Evolutionary conservation across 1,140 invertebrate genomes (phyloP).

Genomic region (Vanessa tameamea): DNA sequence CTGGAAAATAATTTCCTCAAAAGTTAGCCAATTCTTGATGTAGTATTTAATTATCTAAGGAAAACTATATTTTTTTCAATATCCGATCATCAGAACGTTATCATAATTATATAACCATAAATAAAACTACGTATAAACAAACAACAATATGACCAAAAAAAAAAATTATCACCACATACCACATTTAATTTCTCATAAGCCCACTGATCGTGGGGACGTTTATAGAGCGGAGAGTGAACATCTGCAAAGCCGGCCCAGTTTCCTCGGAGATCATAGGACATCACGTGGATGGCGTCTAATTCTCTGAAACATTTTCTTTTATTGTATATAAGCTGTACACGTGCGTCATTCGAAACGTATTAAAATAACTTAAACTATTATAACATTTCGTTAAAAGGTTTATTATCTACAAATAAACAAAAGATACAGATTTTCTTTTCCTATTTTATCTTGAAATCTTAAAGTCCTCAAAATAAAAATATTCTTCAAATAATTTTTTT

Average conservation of each 20-base stretch:
- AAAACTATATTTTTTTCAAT: too few relatives aligned
- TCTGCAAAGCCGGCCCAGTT: slow-evolving; percentile 96
- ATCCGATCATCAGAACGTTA: too few relatives aligned
- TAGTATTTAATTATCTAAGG: too few relatives aligned
- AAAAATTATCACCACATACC: slow-evolving; percentile 79
- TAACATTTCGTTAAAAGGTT: too few relatives aligned
- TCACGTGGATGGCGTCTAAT: slow-evolving; percentile 91
- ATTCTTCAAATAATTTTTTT: too few relatives aligned
- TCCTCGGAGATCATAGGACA: slow-evolving; percentile 95
- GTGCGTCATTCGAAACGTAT: too few relatives aligned
- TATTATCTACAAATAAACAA: too few relatives aligned
- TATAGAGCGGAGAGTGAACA: slow-evolving; percentile 91
- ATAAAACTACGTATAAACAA: background rate
- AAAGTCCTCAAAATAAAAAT: too few relatives aligned
- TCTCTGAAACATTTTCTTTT: slow-evolving; percentile 71
- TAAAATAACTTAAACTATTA: too few relatives aligned
- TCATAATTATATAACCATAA: background rate
- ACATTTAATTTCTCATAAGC: slow-evolving; percentile 94
- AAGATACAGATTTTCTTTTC: too few relatives aligned
- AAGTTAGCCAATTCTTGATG: background rate
- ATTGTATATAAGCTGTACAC: background rate
- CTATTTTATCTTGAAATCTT: too few relatives aligned
- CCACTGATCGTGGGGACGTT: slow-evolving; percentile 91
- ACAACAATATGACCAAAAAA: background rate
- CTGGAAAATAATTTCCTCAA: slow-evolving; percentile 72